phyloP scores from a whole-genome alignment of 1,140 invertebrate species.

The Musca vetustissima region DNA sequence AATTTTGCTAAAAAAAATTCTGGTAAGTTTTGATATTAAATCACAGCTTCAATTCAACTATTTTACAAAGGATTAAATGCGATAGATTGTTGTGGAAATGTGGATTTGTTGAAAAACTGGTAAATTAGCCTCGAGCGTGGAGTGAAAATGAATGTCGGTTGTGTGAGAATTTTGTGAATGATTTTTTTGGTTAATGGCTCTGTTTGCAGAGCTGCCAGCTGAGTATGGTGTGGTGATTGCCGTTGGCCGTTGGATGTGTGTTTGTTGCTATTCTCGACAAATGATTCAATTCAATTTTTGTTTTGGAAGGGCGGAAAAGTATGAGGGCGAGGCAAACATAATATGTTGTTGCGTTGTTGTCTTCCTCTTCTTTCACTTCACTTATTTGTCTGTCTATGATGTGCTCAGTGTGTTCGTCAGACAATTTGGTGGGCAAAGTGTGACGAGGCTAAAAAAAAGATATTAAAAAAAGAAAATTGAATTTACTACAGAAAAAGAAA shows the following conservation, averaged over 20 bases:
- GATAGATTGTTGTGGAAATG: too few relatives aligned
- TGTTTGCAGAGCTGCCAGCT: constrained; percentile 7
- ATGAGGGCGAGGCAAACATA: constrained; percentile 10
- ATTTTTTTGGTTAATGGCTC: constrained; percentile 16
- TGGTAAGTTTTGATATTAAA: constrained; percentile 1
- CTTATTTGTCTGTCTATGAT: neutral
- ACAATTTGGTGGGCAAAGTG: neutral
- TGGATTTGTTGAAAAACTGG: neutral
- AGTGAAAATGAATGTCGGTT: constrained; percentile 1
- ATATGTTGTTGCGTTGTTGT: constrained; percentile 27
- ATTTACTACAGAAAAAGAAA: too few relatives aligned
- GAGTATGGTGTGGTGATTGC: constrained; percentile 33
- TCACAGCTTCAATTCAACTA: too few relatives aligned
- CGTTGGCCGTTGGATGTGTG: constrained; percentile 26
- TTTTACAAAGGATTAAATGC: too few relatives aligned
- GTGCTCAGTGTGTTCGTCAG: too few relatives aligned
- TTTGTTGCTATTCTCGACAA: constrained; percentile 55
- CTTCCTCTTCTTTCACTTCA: neutral
- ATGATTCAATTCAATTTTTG: constrained; percentile 44
- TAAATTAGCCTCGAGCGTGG: neutral
- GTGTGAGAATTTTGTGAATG: constrained; percentile 9
- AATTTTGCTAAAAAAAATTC: constrained; percentile 17
- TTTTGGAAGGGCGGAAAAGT: constrained; percentile 14
- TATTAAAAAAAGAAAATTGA: too few relatives aligned
- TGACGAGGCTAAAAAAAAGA: constrained; percentile 10